phyloP scores from a whole-genome alignment of 2,113 vertebrate species.

The human (Homo sapiens) region GRCh38 chr3:39181001-39181500 shows the following conservation, averaged over 20 bases:
- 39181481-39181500: neutral
- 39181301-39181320: neutral
- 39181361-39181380: neutral
- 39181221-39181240: neutral
- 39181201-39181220: neutral
- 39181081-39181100: neutral
- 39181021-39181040: accelerated
- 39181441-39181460: slow-evolving; percentile 31
- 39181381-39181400: neutral
- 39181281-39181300: neutral
- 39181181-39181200: neutral
- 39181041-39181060: neutral
- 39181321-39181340: neutral
- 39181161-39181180: neutral
- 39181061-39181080: accelerated
- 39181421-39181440: neutral
- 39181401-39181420: neutral
- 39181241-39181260: neutral
- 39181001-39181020: neutral
- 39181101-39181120: neutral
- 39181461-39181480: neutral
- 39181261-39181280: neutral
- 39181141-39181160: neutral
- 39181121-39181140: accelerated
- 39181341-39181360: neutral